Base-by-base conservation (phyloP, 1,140 invertebrate species). In the Ptiloglossa arizonensis region DNA sequence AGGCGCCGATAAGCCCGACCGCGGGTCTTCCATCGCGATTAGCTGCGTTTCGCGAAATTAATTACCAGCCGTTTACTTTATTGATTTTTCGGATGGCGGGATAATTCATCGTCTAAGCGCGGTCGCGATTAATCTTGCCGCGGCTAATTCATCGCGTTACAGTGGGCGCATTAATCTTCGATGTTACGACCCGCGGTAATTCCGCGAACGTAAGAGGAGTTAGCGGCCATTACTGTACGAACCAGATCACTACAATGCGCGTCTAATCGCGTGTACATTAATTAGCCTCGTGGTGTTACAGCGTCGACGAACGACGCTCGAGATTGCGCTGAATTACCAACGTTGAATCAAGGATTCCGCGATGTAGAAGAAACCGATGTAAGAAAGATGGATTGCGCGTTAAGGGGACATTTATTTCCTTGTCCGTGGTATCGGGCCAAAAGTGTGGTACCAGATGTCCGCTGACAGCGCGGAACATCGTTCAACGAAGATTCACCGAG, bases 41-140 rank as follows among this genome's bases (percentile, higher is more conserved):
- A 59, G n/a, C 54, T 29, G 56, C n/a, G 56, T 62, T 60, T 59
- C 56, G 38, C 69, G 56, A 71, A 60, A 71, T 71, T 71, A 71
- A 71, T 71, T 62, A 48, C 69, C 54, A 3, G 29, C 41, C 41
- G 69, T 46, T 59, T 62, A 38, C 41, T 44, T 71, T 71, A 71
- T 71, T 71, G 69, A 71, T 71, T 71, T 71, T 71, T 62, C 69
- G 69, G 59, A 71, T 60, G 56, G 56, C 69, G 69, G 41, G 56
- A 71, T 71, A 60, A 71, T 71, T 71, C 56, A 71, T 71, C 69
- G 54, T 48, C 38, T 22, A 17, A 24, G 38, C 56, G 24, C 68
- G 68, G 19, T 17, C 41, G 69, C 69, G 54, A 71, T 71, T 71
- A 71, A 71, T 71, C 69, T 60, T 44, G 69, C 35, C 27, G 15